Base-by-base conservation (phyloP, 1,140 invertebrate species). In the Agrypnia vestita region DNA sequence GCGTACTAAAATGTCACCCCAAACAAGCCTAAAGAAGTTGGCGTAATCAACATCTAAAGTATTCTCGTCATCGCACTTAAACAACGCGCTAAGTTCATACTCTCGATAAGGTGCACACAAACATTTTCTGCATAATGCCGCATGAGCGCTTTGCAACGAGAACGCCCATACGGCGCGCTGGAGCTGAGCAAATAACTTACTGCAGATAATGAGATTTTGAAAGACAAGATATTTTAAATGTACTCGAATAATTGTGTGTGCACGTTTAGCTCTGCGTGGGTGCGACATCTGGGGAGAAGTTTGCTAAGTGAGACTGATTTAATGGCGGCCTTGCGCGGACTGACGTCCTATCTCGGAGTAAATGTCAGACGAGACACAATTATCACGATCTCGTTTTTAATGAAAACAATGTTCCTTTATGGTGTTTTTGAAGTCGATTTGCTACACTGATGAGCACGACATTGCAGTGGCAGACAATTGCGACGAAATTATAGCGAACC, bases 201-300 rank as follows among this genome's bases (percentile, higher is more conserved):
- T 10, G 12, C 3, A 59, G 15, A 59, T 59, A 59, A 59, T 59
- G 55, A 59, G 55, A 59, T 59, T 59, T 59, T 59, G 55, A 59
- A 59, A 59, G 55, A 19, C 55, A 59, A 59, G 17, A 35, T 59
- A 59, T 21, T 59, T 59, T 21, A 59, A 59, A 59, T 59, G 21
- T 59, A 59, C 17, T 59, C 55, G 21, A 59, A 59, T 59, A 11
- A 59, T 59, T 59, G 55, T 59, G 55, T 19, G 21, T 21, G 55
- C 12, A 19, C 15, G 55, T 59, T 59, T 59, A 13, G 15, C 17
- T 15, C 9, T 59, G 55, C 55, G 55, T 59, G 55, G 55, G 55
- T 59, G 55, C 21, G 55, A 59, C 55, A 59, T 15, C 15, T 19
- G 4, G 15, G 12, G 15, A 59, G 15, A 59, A 59, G 15, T 15